These are phyloP conservation scores for Percopsis transmontana DNA, from an alignment of 2,113 vertebrate genomes.

Conservation along the genomic window DNA sequence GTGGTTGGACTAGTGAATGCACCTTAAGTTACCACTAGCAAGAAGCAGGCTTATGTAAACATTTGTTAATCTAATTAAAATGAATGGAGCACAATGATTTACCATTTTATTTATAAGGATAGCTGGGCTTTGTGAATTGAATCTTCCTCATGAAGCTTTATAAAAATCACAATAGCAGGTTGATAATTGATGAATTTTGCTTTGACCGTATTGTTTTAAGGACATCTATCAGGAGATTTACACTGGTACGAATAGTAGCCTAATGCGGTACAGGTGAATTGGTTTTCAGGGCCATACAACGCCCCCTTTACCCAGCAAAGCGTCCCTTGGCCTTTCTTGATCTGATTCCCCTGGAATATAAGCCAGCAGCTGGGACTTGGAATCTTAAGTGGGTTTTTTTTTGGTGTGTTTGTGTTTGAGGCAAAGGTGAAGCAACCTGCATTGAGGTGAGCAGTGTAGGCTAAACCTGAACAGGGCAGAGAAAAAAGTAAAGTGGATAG, in stretches of 20 bases:
- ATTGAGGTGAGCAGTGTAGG: not conserved
- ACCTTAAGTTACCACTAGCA: conserved; percentile 36
- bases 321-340: conserved; percentile 63
- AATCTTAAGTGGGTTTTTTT: conserved; percentile 92
- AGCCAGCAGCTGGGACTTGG: conserved; percentile 72
- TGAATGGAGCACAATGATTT: conserved; percentile 22
- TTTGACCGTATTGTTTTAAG: not conserved
- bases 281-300: conserved; percentile 39
- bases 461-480: no score
- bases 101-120: conserved; percentile 14
- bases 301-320: conserved; percentile 19
- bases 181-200: not conserved
- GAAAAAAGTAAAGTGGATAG: no score
- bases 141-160: not conserved
- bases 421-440: conserved; percentile 42
- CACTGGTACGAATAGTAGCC: not conserved
- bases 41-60: conserved; percentile 31
- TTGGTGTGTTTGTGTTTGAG: conserved; percentile 73
- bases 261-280: conserved; percentile 5
- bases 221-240: conserved; percentile 12
- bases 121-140: not conserved
- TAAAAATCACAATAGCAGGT: not conserved
- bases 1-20: conserved; percentile 43
- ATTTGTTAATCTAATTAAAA: conserved; percentile 44
- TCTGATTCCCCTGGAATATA: conserved; percentile 72